phyloP scores from a whole-genome alignment of 2,797 vertebrate genomes.

The Pristis pectinata region DNA sequence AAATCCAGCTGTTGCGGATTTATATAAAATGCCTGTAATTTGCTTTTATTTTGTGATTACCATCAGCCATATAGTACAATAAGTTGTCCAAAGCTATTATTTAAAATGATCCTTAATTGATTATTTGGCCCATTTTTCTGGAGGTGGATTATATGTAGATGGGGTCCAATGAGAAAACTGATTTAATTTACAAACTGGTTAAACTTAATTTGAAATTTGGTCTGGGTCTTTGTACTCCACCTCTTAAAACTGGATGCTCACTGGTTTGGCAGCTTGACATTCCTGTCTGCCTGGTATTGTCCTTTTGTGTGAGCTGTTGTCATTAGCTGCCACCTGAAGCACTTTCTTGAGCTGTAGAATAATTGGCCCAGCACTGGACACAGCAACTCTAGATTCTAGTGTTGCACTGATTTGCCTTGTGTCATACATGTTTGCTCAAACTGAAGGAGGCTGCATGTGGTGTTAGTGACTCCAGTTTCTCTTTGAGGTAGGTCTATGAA shows the following conservation, averaged over 20 bases:
- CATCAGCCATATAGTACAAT: conserved; percentile 13
- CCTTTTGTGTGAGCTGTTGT: neutral
- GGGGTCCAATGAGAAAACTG: neutral
- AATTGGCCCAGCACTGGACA: neutral
- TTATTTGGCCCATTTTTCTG: neutral
- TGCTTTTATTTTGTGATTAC: neutral
- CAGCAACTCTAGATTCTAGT: neutral
- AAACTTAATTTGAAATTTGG: neutral
- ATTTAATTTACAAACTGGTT: conserved; percentile 1
- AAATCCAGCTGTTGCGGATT: neutral
- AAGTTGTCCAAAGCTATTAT: neutral
- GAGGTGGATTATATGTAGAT: neutral
- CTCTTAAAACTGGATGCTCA: neutral
- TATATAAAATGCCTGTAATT: neutral
- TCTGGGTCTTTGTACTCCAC: neutral
- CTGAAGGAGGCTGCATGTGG: neutral
- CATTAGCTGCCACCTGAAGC: neutral
- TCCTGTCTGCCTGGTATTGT: neutral
- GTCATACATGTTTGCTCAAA: neutral
- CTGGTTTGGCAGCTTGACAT: neutral
- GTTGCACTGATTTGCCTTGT: neutral
- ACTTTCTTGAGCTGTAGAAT: neutral
- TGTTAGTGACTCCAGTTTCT: neutral
- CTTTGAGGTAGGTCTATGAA: neutral
- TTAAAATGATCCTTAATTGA: neutral